Conservation (phyloP, 2,113 vertebrate genomes). For the Steatornis caripensis region DNA sequence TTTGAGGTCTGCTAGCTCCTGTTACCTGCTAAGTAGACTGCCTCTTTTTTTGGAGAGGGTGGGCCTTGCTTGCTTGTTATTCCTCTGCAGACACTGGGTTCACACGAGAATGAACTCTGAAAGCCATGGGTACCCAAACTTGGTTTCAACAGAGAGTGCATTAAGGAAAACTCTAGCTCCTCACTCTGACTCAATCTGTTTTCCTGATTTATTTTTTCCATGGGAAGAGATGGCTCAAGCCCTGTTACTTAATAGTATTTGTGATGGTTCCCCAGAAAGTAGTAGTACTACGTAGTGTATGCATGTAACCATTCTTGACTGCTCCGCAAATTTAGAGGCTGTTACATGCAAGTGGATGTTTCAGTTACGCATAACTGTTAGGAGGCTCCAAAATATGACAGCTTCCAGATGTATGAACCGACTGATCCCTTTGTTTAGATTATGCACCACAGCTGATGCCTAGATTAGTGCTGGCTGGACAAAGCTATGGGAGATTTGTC, state of each 20-base stretch:
- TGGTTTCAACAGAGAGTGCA: neutral
- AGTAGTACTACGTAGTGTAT: neutral
- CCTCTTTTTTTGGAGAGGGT: neutral
- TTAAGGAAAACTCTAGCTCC: neutral
- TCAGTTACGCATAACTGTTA: constrained; percentile 56
- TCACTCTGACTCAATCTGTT: neutral
- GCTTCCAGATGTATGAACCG: constrained; percentile 89
- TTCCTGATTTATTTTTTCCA: neutral
- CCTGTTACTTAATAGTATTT: neutral
- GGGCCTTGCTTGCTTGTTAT: neutral
- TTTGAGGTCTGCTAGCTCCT: neutral
- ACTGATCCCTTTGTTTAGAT: constrained; percentile 91
- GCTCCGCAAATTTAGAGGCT: constrained; percentile 1
- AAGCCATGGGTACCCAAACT: neutral
- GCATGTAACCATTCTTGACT: neutral
- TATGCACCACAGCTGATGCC: constrained; percentile 87
- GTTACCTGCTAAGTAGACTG: neutral
- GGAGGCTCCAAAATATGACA: constrained; percentile 82
- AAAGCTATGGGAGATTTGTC: constrained; percentile 77
- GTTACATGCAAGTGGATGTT: constrained; percentile 37
- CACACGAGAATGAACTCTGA: neutral
- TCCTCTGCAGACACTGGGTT: neutral
- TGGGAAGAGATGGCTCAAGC: neutral
- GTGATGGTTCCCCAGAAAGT: neutral
- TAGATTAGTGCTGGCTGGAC: constrained; percentile 91